Percentiles rank a stretch among this genome's conserved stretches.
These are phyloP conservation scores for Magallana ariakensis DNA, from an alignment of 1,140 invertebrate genomes.

Conservation along the genomic window DNA sequence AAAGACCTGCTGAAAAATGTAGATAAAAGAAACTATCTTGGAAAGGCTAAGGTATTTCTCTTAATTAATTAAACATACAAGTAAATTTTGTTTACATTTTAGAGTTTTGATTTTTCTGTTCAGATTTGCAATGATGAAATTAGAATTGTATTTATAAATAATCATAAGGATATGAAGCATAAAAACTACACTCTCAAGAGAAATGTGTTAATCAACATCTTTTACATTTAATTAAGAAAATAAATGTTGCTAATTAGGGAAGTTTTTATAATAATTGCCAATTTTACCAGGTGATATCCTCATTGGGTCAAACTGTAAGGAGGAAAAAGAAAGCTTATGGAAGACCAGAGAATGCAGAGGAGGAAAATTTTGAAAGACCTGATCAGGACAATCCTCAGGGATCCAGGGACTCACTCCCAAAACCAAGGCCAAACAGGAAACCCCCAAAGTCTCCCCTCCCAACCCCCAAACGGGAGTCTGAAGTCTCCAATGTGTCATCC, in stretches of 20 bases:
- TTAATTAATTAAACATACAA: not conserved
- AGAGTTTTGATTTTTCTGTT: too few relatives aligned
- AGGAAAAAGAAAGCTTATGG: not conserved
- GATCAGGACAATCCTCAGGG: not conserved
- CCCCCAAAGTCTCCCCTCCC: slow-evolving; percentile 4
- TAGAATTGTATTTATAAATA: too few relatives aligned
- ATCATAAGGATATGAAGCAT: too few relatives aligned
- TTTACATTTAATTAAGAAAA: too few relatives aligned
- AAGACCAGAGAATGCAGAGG: not conserved
- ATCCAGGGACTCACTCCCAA: not conserved
- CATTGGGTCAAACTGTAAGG: slow-evolving; percentile 8
- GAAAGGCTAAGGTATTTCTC: slow-evolving; percentile 25
- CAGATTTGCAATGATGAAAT: too few relatives aligned
- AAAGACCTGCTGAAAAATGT: slow-evolving; percentile 30
- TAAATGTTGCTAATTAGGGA: not conserved
- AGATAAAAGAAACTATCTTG: slow-evolving; percentile 40
- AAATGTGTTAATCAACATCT: too few relatives aligned
- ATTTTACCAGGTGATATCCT: not conserved
- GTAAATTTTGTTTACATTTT: too few relatives aligned
- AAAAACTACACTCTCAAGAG: too few relatives aligned
- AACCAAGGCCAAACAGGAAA: not conserved
- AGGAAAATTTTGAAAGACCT: slow-evolving; percentile 19
- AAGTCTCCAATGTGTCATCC: not conserved
- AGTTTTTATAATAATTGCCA: not conserved
- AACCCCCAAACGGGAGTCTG: not conserved